phyloP scores from a whole-genome alignment of 2,888 invertebrate genomes.

The Diaperis boleti region DNA sequence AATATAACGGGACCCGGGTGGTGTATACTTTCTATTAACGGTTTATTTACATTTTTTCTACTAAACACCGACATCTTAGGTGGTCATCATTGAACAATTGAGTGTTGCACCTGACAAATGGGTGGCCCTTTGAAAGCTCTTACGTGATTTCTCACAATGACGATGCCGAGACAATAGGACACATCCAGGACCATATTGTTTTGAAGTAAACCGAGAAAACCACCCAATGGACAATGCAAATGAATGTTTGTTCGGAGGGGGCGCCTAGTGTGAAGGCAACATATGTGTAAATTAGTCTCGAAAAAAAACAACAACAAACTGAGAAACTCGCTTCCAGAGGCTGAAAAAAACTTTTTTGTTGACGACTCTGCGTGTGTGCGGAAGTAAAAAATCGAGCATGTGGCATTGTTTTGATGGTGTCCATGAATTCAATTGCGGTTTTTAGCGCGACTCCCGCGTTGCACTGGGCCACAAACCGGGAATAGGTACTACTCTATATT shows the following conservation, averaged over 20 bases:
- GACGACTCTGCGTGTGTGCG: conserved; percentile 51
- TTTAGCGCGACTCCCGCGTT: conserved; percentile 47
- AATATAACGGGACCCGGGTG: conserved; percentile 15
- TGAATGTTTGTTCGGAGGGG: conserved; percentile 29
- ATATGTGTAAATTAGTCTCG: conserved; percentile 32
- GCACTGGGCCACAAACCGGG: not conserved
- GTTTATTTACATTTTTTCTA: conserved; percentile 19
- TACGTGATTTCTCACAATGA: conserved; percentile 25
- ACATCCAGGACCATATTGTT: conserved; percentile 23
- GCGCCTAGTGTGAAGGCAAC: conserved; percentile 25
- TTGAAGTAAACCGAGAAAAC: conserved; percentile 3
- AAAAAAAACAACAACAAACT: conserved; percentile 34
- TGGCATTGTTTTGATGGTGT: conserved; percentile 41
- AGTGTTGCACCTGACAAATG: conserved; percentile 32
- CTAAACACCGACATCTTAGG: conserved; percentile 30
- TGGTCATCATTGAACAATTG: conserved; percentile 33
- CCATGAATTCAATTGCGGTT: conserved; percentile 47
- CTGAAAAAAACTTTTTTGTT: conserved; percentile 46
- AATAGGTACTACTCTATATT: not conserved
- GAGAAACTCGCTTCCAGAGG: conserved; percentile 24
- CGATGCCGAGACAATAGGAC: conserved; percentile 5
- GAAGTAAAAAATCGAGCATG: conserved; percentile 50
- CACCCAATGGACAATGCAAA: conserved; percentile 26
- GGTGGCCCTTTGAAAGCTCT: conserved; percentile 24
- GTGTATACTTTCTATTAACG: conserved; percentile 31